phyloP scores from a whole-genome alignment of 2,888 invertebrate species.

The Orthonychiurus folsomi region DNA sequence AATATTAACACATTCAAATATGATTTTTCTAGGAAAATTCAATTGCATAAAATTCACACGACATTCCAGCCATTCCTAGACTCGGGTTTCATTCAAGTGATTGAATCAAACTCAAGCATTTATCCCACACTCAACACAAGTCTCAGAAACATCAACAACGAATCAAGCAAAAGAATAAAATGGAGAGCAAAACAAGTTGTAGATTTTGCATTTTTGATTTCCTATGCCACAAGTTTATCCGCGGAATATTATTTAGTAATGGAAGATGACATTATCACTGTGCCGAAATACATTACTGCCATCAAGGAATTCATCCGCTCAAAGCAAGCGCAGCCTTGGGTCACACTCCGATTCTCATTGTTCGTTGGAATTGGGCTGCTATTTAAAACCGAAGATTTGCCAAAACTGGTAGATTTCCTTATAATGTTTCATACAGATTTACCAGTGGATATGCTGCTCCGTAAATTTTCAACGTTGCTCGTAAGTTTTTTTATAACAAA shows the following conservation, averaged over 20 bases:
- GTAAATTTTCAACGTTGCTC: slow-evolving; percentile 32
- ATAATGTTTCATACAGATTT: slow-evolving; percentile 41
- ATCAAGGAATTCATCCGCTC: slow-evolving; percentile 41
- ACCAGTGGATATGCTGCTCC: slow-evolving; percentile 42
- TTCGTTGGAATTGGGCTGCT: slow-evolving; percentile 44
- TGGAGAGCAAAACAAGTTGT: slow-evolving; percentile 46
- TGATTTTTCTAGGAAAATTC: too few relatives aligned
- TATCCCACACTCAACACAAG: slow-evolving; percentile 40
- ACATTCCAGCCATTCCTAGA: slow-evolving; percentile 40
- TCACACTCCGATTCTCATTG: slow-evolving; percentile 42
- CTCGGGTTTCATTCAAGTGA: slow-evolving; percentile 44
- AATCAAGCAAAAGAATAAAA: slow-evolving; percentile 42
- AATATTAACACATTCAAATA: too few relatives aligned
- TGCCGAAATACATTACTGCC: slow-evolving; percentile 42
- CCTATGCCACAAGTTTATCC: slow-evolving; percentile 41
- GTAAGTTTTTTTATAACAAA: background rate
- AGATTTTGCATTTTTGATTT: slow-evolving; percentile 44
- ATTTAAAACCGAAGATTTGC: slow-evolving; percentile 41
- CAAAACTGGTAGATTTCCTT: slow-evolving; percentile 40
- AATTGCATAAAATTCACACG: too few relatives aligned
- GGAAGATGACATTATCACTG: slow-evolving; percentile 45
- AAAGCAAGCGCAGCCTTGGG: slow-evolving; percentile 39
- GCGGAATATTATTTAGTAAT: slow-evolving; percentile 43
- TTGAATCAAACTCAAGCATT: slow-evolving; percentile 41
- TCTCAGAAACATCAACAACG: slow-evolving; percentile 42